Evolutionary conservation across 2,113 vertebrate species (phyloP).

Genomic region (Romanogobio albipinnatus): DNA sequence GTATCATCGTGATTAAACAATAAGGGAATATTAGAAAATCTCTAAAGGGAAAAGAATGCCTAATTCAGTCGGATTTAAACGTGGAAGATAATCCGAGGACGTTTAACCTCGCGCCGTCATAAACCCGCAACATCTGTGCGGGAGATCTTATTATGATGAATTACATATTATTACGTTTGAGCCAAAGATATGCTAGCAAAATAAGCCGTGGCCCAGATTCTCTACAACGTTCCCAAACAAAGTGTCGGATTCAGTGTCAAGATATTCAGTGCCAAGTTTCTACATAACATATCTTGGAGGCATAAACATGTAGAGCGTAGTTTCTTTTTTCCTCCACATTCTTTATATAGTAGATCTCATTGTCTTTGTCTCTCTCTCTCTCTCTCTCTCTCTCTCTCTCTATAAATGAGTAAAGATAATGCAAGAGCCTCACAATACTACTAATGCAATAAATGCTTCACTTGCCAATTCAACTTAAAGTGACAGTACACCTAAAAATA

Average conservation of each 20-base stretch:
- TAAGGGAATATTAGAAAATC: slow-evolving; percentile 48
- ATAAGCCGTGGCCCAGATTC: slow-evolving; percentile 33
- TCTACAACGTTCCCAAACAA: not conserved
- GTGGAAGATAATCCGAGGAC: slow-evolving; percentile 14
- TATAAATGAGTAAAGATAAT: not conserved
- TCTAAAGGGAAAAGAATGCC: slow-evolving; percentile 40
- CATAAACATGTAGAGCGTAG: not conserved
- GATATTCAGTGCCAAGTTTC: slow-evolving; percentile 1
- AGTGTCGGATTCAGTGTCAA: not conserved
- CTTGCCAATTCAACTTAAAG: not conserved
- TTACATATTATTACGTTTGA: slow-evolving; percentile 21
- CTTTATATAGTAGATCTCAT: not conserved
- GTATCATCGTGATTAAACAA: slow-evolving; percentile 49
- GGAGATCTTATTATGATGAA: slow-evolving; percentile 41
- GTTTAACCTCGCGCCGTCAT: not conserved
- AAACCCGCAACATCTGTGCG: slow-evolving; percentile 28
- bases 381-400: too few relatives aligned
- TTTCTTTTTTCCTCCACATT: not conserved
- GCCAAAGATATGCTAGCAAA: slow-evolving; percentile 11
- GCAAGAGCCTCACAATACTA: not conserved
- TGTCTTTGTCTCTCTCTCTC: not conserved
- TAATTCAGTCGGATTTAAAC: slow-evolving; percentile 49
- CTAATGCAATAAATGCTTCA: not conserved
- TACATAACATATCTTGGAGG: not conserved
- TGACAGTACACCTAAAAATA: not conserved